Evolutionary conservation across 2,888 invertebrate genomes (phyloP).

Genomic region (Eumerus sabulonum): DNA sequence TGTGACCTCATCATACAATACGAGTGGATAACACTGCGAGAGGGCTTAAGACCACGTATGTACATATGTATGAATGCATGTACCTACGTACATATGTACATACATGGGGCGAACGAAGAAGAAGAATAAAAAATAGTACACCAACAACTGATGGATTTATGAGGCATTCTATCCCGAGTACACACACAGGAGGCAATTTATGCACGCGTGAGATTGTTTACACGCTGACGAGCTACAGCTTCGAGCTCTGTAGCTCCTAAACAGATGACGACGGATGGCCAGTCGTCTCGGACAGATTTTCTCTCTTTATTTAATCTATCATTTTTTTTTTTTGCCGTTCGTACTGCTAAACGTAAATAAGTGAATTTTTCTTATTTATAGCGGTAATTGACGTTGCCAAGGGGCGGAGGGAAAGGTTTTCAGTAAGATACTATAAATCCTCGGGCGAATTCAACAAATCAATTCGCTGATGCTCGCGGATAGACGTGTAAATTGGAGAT

Average conservation of each 20-base stretch:
- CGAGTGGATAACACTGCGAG: conserved; percentile 26
- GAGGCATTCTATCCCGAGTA: conserved; percentile 57
- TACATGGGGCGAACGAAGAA: conserved; percentile 1
- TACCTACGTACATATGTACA: too few species aligned
- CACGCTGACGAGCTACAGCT: conserved; percentile 45
- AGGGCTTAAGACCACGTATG: conserved; percentile 11
- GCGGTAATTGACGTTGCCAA: conserved; percentile 13
- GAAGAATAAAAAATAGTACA: conserved; percentile 45
- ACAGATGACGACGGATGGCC: conserved; percentile 31
- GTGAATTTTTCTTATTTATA: conserved; percentile 33
- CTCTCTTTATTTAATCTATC: neutral
- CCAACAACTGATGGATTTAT: conserved; percentile 66
- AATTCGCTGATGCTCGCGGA: conserved; percentile 39
- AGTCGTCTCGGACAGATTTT: conserved; percentile 4
- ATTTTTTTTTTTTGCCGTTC: neutral
- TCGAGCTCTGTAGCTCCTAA: conserved; percentile 8
- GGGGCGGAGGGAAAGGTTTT: neutral
- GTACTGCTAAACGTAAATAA: conserved; percentile 3
- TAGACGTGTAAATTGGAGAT: conserved; percentile 6
- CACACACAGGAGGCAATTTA: conserved; percentile 54
- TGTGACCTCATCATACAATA: conserved; percentile 52
- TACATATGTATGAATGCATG: too few species aligned
- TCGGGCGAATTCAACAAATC: conserved; percentile 59
- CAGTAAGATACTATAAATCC: conserved; percentile 57
- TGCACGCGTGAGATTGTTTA: conserved; percentile 58